Evolutionary conservation across 2,888 invertebrate species (phyloP).

Genomic region (Diabrotica balteata): DNA sequence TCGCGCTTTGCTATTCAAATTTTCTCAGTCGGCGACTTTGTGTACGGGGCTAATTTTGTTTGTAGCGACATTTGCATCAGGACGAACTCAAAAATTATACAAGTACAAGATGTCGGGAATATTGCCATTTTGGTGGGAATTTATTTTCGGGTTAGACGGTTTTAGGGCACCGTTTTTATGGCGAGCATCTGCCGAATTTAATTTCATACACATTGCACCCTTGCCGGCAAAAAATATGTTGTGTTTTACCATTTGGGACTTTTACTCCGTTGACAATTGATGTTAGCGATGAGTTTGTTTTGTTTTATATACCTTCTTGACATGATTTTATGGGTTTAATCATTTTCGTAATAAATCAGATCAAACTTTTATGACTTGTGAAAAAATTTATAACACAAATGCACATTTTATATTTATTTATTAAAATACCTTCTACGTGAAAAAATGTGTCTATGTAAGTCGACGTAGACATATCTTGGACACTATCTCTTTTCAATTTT

Average conservation of each 20-base stretch:
- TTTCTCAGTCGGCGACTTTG: constrained; percentile 31
- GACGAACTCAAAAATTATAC: constrained; percentile 36
- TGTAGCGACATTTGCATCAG: constrained; percentile 34
- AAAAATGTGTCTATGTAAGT: too few relatives aligned
- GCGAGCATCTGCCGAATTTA: constrained; percentile 25
- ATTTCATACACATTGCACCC: constrained; percentile 18
- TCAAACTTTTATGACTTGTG: too few relatives aligned
- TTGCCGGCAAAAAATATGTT: background rate
- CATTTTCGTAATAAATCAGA: background rate
- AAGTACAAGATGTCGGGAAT: constrained; percentile 36
- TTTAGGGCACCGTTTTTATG: constrained; percentile 23
- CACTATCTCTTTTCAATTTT: too few relatives aligned
- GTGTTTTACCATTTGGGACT: constrained; percentile 1
- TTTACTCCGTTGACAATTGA: too few relatives aligned
- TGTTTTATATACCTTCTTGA: too few relatives aligned
- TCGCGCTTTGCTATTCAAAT: constrained; percentile 36
- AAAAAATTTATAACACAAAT: too few relatives aligned
- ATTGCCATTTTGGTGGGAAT: constrained; percentile 28
- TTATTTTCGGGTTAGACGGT: constrained; percentile 25
- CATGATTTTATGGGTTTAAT: background rate
- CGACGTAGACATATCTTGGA: too few relatives aligned
- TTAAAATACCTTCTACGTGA: too few relatives aligned
- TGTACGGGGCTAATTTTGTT: constrained; percentile 36
- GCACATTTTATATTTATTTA: too few relatives aligned
- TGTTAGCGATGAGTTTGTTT: too few relatives aligned